phyloP scores from a whole-genome alignment of 2,113 vertebrate genomes.

The Sporophila hypoxantha region DNA sequence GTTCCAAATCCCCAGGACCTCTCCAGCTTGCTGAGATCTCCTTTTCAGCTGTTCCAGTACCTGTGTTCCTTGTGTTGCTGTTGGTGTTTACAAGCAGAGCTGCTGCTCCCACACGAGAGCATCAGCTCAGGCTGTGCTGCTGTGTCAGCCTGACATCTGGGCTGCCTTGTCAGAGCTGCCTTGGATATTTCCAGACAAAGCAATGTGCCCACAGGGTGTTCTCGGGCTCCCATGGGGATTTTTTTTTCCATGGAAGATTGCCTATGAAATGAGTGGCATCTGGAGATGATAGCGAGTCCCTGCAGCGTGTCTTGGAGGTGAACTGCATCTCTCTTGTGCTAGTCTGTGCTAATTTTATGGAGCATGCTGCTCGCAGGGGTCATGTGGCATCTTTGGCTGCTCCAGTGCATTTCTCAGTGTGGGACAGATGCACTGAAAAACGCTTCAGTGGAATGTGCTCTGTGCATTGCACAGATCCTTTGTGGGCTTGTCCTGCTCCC shows the following conservation, averaged over 20 bases:
- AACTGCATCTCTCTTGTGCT: neutral
- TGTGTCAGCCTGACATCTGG: conserved; percentile 31
- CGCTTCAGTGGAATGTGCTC: neutral
- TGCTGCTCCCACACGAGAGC: neutral
- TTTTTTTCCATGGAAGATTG: neutral
- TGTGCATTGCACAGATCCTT: neutral
- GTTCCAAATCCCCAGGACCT: neutral
- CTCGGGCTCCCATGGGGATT: neutral
- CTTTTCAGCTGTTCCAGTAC: neutral
- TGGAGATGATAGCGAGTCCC: conserved; percentile 5
- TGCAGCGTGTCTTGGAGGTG: neutral
- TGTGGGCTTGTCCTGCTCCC: neutral
- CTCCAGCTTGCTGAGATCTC: neutral
- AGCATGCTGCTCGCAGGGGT: neutral
- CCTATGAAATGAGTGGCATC: conserved; percentile 6
- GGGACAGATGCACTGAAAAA: neutral
- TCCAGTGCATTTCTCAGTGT: neutral
- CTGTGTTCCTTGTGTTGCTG: neutral
- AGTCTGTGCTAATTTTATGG: neutral
- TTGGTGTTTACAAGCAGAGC: neutral
- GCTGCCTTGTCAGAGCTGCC: conserved; percentile 26
- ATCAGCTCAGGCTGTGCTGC: neutral
- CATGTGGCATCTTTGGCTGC: neutral
- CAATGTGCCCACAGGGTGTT: conserved; percentile 19
- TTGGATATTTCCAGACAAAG: conserved; percentile 19